phyloP scores from a whole-genome alignment of 2,797 vertebrate genomes.

The Mormyrus hasselquistii region DNA sequence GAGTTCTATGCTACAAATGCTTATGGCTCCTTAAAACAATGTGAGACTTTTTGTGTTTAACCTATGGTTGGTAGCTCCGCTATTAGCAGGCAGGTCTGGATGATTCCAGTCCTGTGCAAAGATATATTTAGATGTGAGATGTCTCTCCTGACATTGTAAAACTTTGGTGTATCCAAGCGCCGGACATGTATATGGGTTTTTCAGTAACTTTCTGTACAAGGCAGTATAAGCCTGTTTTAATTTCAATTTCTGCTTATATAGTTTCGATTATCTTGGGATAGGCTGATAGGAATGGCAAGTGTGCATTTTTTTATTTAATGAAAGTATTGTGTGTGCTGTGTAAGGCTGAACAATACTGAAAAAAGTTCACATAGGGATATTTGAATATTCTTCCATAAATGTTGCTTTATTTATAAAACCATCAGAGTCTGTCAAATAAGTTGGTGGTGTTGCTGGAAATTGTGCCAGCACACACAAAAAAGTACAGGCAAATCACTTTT shows the following conservation, averaged over 20 bases:
- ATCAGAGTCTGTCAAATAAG: neutral
- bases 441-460: neutral
- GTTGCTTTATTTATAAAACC: neutral
- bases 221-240: neutral
- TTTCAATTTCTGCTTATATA: neutral
- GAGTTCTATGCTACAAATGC: constrained; percentile 32
- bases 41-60: neutral
- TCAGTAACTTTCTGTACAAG: neutral
- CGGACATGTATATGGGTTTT: neutral
- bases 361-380: neutral
- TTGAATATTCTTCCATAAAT: neutral
- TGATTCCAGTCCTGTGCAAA: neutral
- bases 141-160: neutral
- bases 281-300: neutral
- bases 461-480: neutral
- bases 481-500: neutral
- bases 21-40: constrained; percentile 21
- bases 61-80: neutral
- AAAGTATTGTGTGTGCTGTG: neutral
- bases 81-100: neutral
- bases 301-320: neutral
- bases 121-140: neutral
- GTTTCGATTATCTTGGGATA: neutral
- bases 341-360: neutral
- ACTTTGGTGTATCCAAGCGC: neutral